Evolutionary conservation across 2,797 vertebrate species (phyloP), one percentile per base, ranked within the genome.

Genomic region (Limnodromus scolopaceus): DNA sequence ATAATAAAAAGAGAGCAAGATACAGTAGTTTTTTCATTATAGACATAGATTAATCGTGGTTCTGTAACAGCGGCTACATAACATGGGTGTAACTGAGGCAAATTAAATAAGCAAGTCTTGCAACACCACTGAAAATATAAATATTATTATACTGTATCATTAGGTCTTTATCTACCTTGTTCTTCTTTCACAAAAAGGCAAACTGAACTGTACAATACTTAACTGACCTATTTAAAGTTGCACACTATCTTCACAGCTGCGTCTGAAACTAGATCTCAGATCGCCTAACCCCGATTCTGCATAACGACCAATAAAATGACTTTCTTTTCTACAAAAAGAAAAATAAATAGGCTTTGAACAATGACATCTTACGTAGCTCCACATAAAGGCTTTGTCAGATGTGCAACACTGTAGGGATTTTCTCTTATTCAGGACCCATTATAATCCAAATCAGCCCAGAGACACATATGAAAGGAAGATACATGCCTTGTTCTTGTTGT

Each of bases 341-440:
- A 95, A 95, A 84, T 82, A 95, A 95, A 76, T 84, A 92, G 90
- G 28, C 25, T 88, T 78, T 72, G 34, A 38, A 80, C 66, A 90
- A 34, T 86, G 83, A 38, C 66, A 64, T 84, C 83, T 84, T 81
- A 48, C 2, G 3, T 23, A 87, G 70, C 34, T 72, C 36, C 34
- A 39, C 65, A 49, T 13, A 82, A 90, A 86, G 38, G 41, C 43
- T 89, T 90, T 94, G 36, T 75, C 83, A 94, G 79, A 75, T 76
- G 58, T 84, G 24, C 23, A 68, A 60, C 80, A 13, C 66, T n/a
- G 23, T 63, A 84, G 70, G 70, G 36, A 79, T 87, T 91, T 71
- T 86, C 63, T 68, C 69, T 69, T 91, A 32, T 69, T 84, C 70
- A 48, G 11, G 63, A 70, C 60, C 80, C 51, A 25, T 79, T 92